Conservation (phyloP, 2,888 invertebrate species). For the Ceramica pisi region DNA sequence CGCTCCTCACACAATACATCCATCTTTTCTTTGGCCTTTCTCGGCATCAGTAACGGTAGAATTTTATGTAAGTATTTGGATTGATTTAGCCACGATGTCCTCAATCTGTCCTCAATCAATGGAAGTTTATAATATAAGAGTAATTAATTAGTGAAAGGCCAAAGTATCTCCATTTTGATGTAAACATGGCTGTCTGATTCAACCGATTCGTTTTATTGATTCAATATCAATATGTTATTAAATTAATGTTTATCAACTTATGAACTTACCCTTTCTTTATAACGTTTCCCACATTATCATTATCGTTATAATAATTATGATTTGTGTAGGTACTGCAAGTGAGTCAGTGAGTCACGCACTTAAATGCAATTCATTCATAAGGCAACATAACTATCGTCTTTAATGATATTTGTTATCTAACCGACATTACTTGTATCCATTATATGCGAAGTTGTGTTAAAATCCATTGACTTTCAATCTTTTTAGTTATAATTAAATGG, state of each 20-base stretch:
- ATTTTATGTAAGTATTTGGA: too few relatives aligned
- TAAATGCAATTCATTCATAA: constrained; percentile 33
- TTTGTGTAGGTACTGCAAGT: constrained; percentile 30
- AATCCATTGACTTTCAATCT: neutral
- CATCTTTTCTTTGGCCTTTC: too few relatives aligned
- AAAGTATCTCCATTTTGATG: neutral
- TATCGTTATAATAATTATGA: constrained; percentile 10
- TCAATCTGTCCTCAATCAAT: too few relatives aligned
- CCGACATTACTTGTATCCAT: neutral
- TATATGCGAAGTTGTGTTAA: neutral
- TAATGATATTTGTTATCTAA: constrained; percentile 36
- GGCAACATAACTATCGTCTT: neutral
- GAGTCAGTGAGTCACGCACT: constrained; percentile 20
- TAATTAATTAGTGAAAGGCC: neutral
- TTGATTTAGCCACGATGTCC: too few relatives aligned
- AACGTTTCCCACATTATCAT: neutral
- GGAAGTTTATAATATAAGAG: too few relatives aligned
- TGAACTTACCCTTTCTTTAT: neutral
- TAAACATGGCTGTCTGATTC: neutral
- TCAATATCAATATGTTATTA: neutral
- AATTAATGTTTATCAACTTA: too few relatives aligned
- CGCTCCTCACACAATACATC: too few relatives aligned
- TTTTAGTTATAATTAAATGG: neutral
- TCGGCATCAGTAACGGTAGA: too few relatives aligned
- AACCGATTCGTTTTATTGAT: neutral